phyloP scores from a whole-genome alignment of 2,888 invertebrate genomes.

The Rotaria socialis region DNA sequence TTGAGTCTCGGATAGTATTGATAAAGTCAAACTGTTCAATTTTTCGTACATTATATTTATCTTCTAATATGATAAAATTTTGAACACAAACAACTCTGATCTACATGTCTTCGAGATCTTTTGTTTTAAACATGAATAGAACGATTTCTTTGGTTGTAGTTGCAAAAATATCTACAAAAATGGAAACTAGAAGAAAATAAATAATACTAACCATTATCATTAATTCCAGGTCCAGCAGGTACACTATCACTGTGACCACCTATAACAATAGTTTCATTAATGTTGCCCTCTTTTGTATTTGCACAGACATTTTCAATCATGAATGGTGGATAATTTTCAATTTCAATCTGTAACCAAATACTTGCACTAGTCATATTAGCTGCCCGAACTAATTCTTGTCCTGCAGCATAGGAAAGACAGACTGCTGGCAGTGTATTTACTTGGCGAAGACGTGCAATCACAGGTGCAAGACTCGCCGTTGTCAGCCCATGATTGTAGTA shows the following conservation, averaged over 20 bases:
- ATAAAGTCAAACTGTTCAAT: no score
- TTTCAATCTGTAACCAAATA: background rate
- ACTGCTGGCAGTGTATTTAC: background rate
- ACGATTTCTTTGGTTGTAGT: no score
- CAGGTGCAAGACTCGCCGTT: background rate
- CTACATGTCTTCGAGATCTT: no score
- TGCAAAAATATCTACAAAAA: no score
- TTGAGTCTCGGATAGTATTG: no score
- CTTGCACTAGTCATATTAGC: background rate
- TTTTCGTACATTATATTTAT: no score
- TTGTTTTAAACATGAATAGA: no score
- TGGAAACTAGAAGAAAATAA: no score
- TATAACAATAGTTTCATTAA: background rate
- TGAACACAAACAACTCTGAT: no score
- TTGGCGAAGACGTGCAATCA: background rate
- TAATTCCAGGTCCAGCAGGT: background rate
- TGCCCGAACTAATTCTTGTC: background rate
- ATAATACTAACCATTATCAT: background rate
- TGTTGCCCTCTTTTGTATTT: background rate
- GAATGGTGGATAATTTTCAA: background rate
- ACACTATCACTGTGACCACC: constrained; percentile 7
- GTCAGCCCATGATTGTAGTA: background rate
- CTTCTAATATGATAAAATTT: no score
- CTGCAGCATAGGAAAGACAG: background rate
- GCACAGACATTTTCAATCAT: background rate